phyloP scores from a whole-genome alignment of 2,113 vertebrate genomes.

The Planiliza haematocheilus region DNA sequence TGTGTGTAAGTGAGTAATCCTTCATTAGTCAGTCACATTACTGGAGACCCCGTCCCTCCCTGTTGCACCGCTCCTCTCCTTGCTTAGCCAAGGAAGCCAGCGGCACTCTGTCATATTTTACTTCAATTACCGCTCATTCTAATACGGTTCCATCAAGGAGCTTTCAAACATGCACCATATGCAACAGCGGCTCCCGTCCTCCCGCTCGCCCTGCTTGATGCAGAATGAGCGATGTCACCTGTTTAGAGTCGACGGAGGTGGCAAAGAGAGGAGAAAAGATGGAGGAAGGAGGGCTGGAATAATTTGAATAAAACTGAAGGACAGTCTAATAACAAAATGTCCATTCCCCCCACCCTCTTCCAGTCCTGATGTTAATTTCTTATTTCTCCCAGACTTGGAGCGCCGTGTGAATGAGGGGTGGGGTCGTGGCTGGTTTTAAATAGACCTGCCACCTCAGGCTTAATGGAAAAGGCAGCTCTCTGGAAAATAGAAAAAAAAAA shows the following conservation, averaged over 20 bases:
- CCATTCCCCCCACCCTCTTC: conserved; percentile 77
- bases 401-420: conserved; percentile 93
- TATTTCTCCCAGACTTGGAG: conserved; percentile 92
- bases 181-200: conserved; percentile 85
- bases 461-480: conserved; percentile 99
- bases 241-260: conserved; percentile 75
- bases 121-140: conserved; percentile 98
- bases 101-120: conserved; percentile 99
- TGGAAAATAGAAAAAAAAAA: conserved; percentile 96
- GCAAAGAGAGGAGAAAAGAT: conserved; percentile 38
- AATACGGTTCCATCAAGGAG: conserved; percentile 95
- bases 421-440: conserved; percentile 97
- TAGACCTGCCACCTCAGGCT: conserved; percentile 98
- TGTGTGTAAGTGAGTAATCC: conserved; percentile 92
- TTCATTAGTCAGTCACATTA: conserved; percentile 99
- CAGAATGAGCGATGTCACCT: conserved; percentile 94
- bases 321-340: conserved; percentile 97
- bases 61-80: conserved; percentile 81
- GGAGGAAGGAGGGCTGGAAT: conserved; percentile 67
- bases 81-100: conserved; percentile 95
- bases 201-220: conserved; percentile 44
- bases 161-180: conserved; percentile 96
- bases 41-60: conserved; percentile 78
- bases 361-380: conserved; percentile 97
- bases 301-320: conserved; percentile 87